phyloP scores from a whole-genome alignment of 2,888 invertebrate genomes.

The Ceriagrion tenellum region DNA sequence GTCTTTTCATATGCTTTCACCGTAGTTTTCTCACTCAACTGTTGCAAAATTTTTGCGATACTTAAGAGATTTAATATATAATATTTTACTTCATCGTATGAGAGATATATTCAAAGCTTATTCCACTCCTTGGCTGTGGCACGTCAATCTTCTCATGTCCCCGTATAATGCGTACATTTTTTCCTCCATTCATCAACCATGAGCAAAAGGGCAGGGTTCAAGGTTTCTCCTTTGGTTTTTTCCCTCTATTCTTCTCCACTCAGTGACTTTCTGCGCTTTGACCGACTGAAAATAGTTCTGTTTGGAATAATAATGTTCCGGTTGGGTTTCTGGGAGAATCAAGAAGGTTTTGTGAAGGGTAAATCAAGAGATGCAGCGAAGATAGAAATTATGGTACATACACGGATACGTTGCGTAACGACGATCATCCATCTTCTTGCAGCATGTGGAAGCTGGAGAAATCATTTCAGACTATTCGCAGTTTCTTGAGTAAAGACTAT shows the following conservation, averaged over 20 bases:
- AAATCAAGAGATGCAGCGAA: neutral
- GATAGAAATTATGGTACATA: neutral
- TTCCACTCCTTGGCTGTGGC: too few relatives aligned
- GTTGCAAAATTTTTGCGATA: too few relatives aligned
- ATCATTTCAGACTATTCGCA: neutral
- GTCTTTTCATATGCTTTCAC: too few relatives aligned
- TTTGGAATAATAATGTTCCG: neutral
- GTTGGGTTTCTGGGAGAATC: neutral
- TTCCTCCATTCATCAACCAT: neutral
- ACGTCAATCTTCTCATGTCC: neutral
- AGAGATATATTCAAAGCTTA: too few relatives aligned
- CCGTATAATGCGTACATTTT: neutral
- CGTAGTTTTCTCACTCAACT: too few relatives aligned
- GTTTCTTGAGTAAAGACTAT: neutral
- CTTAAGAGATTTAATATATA: too few relatives aligned
- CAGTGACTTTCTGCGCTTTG: neutral
- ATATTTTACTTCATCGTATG: too few relatives aligned
- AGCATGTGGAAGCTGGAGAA: neutral
- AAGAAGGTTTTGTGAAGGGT: neutral
- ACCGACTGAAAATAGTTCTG: neutral
- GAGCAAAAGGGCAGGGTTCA: neutral
- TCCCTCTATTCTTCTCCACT: neutral
- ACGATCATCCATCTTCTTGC: neutral
- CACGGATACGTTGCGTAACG: neutral
- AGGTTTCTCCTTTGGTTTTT: neutral